Conservation (phyloP, 2,113 vertebrate genomes). For the Meleagris gallopavo region DNA sequence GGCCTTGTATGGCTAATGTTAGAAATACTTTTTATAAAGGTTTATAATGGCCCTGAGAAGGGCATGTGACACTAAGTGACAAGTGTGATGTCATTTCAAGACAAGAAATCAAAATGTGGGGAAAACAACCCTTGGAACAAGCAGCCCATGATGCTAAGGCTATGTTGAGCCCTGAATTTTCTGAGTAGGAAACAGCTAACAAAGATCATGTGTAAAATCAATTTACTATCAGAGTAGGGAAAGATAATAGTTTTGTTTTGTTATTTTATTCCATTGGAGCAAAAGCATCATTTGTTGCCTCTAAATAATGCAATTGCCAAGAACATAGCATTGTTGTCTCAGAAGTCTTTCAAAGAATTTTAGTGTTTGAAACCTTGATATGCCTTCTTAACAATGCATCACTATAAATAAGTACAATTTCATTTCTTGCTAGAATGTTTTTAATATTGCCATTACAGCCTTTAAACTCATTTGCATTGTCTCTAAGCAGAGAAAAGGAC, state of each 20-base stretch:
- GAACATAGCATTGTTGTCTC: not conserved
- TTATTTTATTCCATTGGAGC: not conserved
- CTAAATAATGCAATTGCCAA: not conserved
- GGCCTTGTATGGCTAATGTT: not conserved
- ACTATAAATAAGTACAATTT: not conserved
- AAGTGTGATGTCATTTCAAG: not conserved
- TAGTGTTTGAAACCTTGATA: not conserved
- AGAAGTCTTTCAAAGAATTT: not conserved
- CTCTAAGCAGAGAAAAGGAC: not conserved
- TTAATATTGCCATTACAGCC: not conserved
- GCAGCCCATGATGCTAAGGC: not conserved
- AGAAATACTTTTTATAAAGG: not conserved
- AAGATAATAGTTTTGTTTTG: not conserved
- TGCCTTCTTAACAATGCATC: not conserved
- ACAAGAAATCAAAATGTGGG: not conserved
- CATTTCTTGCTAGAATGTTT: not conserved
- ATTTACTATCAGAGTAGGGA: not conserved
- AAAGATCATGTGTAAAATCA: not conserved
- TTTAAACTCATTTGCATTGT: not conserved
- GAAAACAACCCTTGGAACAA: not conserved
- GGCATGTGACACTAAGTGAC: not conserved
- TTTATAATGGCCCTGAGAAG: not conserved
- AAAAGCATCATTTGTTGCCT: not conserved
- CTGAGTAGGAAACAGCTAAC: constrained; percentile 8
- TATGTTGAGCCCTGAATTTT: not conserved